phyloP scores from a whole-genome alignment of 2,797 vertebrate genomes.

The Alca torda region DNA sequence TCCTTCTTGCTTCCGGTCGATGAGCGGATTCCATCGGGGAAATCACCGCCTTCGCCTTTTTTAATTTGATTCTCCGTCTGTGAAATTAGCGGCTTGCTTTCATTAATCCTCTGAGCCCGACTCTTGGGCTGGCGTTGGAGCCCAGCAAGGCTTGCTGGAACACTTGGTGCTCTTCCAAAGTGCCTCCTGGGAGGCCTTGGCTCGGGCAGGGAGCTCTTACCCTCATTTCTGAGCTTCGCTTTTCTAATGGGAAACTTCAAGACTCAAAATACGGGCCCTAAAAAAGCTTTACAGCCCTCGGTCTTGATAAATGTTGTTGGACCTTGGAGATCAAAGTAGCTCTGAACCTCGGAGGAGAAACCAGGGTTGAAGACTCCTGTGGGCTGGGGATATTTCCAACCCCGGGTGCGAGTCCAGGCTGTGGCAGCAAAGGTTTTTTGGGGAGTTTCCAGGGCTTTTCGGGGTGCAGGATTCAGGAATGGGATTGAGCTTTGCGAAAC shows the following conservation, averaged over 20 bases:
- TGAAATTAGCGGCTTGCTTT: background rate
- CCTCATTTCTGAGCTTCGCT: background rate
- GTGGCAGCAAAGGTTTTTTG: rapidly evolving
- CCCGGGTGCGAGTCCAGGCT: background rate
- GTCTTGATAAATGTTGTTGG: too few species aligned
- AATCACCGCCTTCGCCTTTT: background rate
- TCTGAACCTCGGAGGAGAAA: background rate
- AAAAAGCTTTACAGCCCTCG: background rate
- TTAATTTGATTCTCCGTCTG: background rate
- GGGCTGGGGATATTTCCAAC: rapidly evolving
- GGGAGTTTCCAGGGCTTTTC: rapidly evolving
- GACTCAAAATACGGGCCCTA: rapidly evolving
- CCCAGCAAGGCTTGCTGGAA: background rate
- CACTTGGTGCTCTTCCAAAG: background rate
- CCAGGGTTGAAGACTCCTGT: rapidly evolving
- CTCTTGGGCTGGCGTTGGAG: background rate
- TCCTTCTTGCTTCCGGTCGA: background rate
- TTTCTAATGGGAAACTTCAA: background rate
- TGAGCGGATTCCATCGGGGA: background rate
- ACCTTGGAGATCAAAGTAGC: background rate
- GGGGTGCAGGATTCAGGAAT: background rate
- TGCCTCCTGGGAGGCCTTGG: background rate
- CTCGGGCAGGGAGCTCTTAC: background rate
- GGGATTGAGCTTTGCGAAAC: background rate
- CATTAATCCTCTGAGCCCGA: background rate